phyloP scores from a whole-genome alignment of 2,113 vertebrate species.

The Sinocyclocheilus maitianheensis region DNA sequence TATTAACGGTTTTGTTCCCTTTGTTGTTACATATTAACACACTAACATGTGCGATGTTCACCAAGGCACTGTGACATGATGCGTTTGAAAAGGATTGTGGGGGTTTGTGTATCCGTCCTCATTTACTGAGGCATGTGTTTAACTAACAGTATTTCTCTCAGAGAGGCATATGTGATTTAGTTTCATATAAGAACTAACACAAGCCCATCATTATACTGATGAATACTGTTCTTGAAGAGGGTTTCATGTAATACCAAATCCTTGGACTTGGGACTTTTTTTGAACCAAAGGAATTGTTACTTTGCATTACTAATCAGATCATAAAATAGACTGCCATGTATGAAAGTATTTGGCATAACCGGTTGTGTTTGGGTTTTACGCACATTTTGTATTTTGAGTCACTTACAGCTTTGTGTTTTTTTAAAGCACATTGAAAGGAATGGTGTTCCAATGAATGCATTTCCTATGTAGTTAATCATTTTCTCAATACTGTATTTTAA shows the following conservation, averaged over 20 bases:
- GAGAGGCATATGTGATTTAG: not conserved
- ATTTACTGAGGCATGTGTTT: not conserved
- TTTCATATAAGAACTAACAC: not conserved
- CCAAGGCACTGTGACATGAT: slow-evolving; percentile 1
- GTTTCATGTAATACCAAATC: not conserved
- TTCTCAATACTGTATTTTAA: not conserved
- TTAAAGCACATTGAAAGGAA: not conserved
- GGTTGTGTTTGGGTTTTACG: not conserved
- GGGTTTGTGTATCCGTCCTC: not conserved
- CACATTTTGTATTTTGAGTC: slow-evolving; percentile 10
- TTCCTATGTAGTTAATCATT: not conserved
- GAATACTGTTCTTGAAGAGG: not conserved
- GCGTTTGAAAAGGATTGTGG: not conserved
- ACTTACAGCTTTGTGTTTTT: not conserved
- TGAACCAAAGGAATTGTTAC: slow-evolving; percentile 16
- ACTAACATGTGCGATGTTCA: not conserved
- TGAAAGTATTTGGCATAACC: not conserved
- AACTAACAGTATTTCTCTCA: not conserved
- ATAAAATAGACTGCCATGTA: not conserved
- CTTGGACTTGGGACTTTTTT: not conserved
- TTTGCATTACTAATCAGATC: not conserved
- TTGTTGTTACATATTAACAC: not conserved
- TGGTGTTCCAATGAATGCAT: not conserved
- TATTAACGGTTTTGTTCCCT: not conserved
- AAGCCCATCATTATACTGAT: not conserved